A percentile compares a stretch with the other conserved stretches of the same genome.
Conservation (phyloP, 2,888 invertebrate species). For the Tinea semifulvella region DNA sequence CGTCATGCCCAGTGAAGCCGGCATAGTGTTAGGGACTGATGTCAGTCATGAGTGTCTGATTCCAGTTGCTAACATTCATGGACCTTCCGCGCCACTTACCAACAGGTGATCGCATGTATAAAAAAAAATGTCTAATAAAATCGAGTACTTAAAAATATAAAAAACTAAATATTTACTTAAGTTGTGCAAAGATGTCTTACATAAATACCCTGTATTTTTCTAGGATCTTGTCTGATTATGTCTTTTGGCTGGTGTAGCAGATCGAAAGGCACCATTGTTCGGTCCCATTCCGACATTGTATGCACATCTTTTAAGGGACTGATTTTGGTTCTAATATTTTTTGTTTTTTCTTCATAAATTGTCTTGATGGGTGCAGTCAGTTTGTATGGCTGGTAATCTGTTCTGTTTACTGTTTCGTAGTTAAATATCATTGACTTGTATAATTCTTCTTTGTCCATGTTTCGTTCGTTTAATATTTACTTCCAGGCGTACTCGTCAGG, state of each 20-base stretch:
- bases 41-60: no score
- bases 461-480: no score
- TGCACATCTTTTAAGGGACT: slow-evolving; percentile 31
- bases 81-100: no score
- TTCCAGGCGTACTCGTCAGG: no score
- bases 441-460: slow-evolving; percentile 15
- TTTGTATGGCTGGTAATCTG: slow-evolving; percentile 25
- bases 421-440: slow-evolving; percentile 30
- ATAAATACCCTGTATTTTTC: slow-evolving; percentile 1
- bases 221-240: slow-evolving; percentile 31
- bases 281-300: slow-evolving; percentile 30
- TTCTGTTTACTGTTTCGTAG: slow-evolving; percentile 28
- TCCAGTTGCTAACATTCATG: no score
- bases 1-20: no score
- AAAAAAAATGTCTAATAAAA: no score
- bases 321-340: slow-evolving; percentile 16
- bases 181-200: slow-evolving; percentile 1
- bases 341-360: slow-evolving; percentile 23
- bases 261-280: slow-evolving; percentile 27
- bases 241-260: slow-evolving; percentile 28
- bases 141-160: no score
- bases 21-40: no score
- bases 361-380: slow-evolving; percentile 24
- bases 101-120: no score
- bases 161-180: no score